Conservation (phyloP, 92 coral and sea anemone species). For the Virgularia gustaviana region DNA sequence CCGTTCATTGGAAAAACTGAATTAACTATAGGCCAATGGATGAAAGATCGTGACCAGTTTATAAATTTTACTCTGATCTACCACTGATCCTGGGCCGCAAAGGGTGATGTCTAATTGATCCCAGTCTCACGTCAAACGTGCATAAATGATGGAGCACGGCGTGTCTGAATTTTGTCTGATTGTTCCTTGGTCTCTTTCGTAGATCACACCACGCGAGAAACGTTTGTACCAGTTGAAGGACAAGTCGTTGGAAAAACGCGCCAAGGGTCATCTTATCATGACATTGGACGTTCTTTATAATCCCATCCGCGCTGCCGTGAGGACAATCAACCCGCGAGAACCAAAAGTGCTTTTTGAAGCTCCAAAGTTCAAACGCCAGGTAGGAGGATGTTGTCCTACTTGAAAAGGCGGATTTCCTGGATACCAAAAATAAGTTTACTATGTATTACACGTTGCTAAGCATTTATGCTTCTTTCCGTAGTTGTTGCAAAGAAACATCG, state of each 20-base stretch:
- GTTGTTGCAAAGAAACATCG: constrained; percentile 95
- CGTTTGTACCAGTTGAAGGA: constrained; percentile 96
- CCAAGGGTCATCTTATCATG: constrained; percentile 89
- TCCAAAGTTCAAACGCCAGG: constrained; percentile 95
- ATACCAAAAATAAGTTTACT: too few relatives aligned
- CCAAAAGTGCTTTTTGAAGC: constrained; percentile 75
- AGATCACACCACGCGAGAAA: constrained; percentile 83
- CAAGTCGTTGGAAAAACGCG: constrained; percentile 86
- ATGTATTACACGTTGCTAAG: background rate
- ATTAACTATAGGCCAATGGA: too few relatives aligned
- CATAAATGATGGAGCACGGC: too few relatives aligned
- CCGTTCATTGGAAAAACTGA: too few relatives aligned
- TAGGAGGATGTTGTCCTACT: too few relatives aligned
- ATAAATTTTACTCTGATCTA: too few relatives aligned
- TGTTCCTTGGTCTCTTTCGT: background rate
- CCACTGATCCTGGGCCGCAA: too few relatives aligned
- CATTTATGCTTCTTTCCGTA: constrained; percentile 25
- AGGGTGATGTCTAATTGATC: too few relatives aligned
- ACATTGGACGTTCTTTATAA: constrained; percentile 85
- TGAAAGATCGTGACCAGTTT: too few relatives aligned
- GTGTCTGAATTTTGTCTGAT: too few relatives aligned
- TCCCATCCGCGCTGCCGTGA: constrained; percentile 87
- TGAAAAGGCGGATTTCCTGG: too few relatives aligned
- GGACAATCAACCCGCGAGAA: constrained; percentile 95
- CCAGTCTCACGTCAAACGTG: too few relatives aligned